phyloP scores from a whole-genome alignment of 2,888 invertebrate species.

The Empis stercorea region DNA sequence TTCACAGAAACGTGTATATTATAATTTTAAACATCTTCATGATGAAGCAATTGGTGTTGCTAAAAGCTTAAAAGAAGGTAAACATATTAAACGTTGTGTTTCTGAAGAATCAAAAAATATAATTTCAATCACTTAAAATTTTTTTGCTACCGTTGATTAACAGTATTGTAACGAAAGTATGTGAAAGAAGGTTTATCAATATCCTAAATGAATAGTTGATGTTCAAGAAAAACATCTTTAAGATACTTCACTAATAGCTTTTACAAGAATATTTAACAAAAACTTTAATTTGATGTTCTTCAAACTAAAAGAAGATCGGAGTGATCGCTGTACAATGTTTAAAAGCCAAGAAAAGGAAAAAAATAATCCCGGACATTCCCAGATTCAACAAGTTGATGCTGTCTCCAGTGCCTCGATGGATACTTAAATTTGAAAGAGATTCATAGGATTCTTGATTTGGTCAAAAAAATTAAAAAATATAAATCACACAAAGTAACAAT shows the following conservation, averaged over 20 bases:
- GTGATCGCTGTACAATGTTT: neutral
- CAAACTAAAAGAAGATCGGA: neutral
- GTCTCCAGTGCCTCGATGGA: slow-evolving; percentile 11
- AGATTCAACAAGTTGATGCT: slow-evolving; percentile 12
- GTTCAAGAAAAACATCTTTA: neutral
- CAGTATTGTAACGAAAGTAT: neutral
- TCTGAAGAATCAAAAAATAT: neutral
- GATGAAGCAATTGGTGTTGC: neutral
- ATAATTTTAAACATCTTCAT: neutral
- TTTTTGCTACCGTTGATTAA: neutral
- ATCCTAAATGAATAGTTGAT: neutral
- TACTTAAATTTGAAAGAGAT: slow-evolving; percentile 9
- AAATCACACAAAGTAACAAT: neutral
- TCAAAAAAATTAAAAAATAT: neutral
- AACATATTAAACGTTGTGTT: neutral
- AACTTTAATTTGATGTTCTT: neutral
- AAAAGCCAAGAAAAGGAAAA: neutral
- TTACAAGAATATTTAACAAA: neutral
- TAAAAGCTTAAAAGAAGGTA: neutral
- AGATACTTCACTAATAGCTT: neutral
- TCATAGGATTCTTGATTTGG: neutral
- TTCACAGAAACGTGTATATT: neutral
- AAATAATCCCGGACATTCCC: slow-evolving; percentile 5
- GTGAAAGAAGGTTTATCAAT: neutral
- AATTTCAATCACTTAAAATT: neutral